Evolutionary conservation across 2,797 vertebrate species (phyloP).

Genomic region (Rallus crepitans): DNA sequence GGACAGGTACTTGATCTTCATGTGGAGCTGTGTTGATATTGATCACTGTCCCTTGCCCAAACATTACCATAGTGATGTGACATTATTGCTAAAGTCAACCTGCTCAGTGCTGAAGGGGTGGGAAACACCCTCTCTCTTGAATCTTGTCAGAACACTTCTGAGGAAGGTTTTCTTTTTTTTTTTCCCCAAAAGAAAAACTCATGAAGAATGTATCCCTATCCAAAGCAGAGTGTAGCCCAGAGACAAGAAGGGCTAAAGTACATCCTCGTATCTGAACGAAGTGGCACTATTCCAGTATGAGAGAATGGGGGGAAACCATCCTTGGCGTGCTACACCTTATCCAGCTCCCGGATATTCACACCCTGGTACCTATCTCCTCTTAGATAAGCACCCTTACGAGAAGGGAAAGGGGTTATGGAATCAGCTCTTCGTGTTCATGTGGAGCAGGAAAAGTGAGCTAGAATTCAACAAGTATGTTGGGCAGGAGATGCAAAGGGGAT

Average conservation of each 20-base stretch:
- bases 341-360: not conserved
- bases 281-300: not conserved
- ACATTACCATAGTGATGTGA: fast-evolving
- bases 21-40: not conserved
- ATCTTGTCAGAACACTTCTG: not conserved
- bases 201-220: not conserved
- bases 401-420: not conserved
- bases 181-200: not conserved
- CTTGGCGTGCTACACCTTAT: not conserved
- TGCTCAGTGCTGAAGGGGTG: not conserved
- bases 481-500: not conserved
- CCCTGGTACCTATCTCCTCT: fast-evolving
- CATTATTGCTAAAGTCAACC: not conserved
- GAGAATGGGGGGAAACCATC: not conserved
- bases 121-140: not conserved
- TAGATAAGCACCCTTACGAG: not conserved
- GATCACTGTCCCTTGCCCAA: not conserved
- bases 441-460: not conserved
- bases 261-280: not conserved
- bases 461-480: not conserved
- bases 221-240: not conserved
- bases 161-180: not conserved
- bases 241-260: not conserved
- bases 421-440: fast-evolving
- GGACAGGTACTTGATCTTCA: not conserved